Conservation (phyloP, 2,797 vertebrate species). For the Schizopygopsis pylzovi region DNA sequence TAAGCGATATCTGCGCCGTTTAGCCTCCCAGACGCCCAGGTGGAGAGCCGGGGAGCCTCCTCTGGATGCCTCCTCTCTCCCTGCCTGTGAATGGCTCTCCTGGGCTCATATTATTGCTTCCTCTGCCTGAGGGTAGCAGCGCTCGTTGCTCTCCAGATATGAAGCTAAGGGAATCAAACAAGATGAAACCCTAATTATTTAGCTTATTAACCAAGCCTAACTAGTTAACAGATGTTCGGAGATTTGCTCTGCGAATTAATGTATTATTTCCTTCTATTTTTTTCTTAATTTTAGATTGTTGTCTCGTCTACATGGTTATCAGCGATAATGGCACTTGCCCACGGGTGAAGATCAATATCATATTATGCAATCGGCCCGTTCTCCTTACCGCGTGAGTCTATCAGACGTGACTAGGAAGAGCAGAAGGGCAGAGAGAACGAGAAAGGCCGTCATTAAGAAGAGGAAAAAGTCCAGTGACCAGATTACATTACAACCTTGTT, state of each 20-base stretch:
- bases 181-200: slow-evolving; percentile 65
- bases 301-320: slow-evolving; percentile 53
- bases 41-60: slow-evolving; percentile 75
- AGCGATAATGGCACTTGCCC: slow-evolving; percentile 58
- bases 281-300: slow-evolving; percentile 48
- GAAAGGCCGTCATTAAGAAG: slow-evolving; percentile 80
- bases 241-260: slow-evolving; percentile 51
- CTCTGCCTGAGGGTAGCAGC: slow-evolving; percentile 83
- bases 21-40: slow-evolving; percentile 84
- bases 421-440: slow-evolving; percentile 70
- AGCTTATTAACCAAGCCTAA: slow-evolving; percentile 63
- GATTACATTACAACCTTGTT: slow-evolving; percentile 81
- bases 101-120: slow-evolving; percentile 85
- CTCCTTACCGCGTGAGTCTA: slow-evolving; percentile 64
- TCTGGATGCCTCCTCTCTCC: slow-evolving; percentile 52
- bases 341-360: slow-evolving; percentile 62
- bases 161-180: slow-evolving; percentile 63
- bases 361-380: slow-evolving; percentile 60
- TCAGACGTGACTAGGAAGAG: slow-evolving; percentile 76
- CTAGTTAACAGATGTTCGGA: slow-evolving; percentile 63
- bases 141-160: slow-evolving; percentile 81
- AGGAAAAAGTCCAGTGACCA: slow-evolving; percentile 80
- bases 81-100: slow-evolving; percentile 83
- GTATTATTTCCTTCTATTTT: slow-evolving; percentile 40
- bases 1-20: slow-evolving; percentile 83